Base-by-base conservation (phyloP, 2,888 invertebrate species). In the Stenolophus ochropezus region DNA sequence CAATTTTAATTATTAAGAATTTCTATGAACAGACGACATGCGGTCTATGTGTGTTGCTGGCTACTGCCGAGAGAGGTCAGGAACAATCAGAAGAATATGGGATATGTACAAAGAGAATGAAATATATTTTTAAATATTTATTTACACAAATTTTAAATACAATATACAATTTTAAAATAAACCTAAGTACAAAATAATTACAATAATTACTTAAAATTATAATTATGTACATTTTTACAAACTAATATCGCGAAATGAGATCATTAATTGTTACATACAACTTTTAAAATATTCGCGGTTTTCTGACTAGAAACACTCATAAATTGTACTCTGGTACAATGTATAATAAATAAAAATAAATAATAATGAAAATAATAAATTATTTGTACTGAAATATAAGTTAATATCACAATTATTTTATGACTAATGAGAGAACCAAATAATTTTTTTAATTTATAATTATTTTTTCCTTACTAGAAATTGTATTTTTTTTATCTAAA, bases 281-380 rank as follows among this genome's bases (percentile, higher is more conserved):
- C 21, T 73, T 18, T 73, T 49, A 71, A 71, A 47, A 18, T 73
- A 23, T 49, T 73, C 73, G 73, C 14, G 49, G 18, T 73, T 73
- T 71, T 69, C 14, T 79, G 79, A 79, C 79, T 79, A 79, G 79
- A 79, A 69, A 69, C 69, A 79, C 79, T 79, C 79, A 49, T 33
- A 23, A 42, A 65, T 49, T 69, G 69, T 79, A 65, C 71, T 71
- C 51, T 14, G 18, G 69, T 65, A 79, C 79, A 71, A 47, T 69
- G 53, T 69, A 27, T 65, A 79, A 79, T 71, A 71, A 78, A 21
- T 42, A 49, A 76, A 79, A 79, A 71, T 79, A 79, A 79, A 79
- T 79, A 69, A 76, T 33, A 69, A 69, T 69, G 8, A 33, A 61
- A 69, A 76, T 27, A 75, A 53, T 75, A 75, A 53, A 27, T 53